These are phyloP conservation scores for Sarcophaga peregrina DNA, from an alignment of 1,140 invertebrate species.

Conservation along the genomic window DNA sequence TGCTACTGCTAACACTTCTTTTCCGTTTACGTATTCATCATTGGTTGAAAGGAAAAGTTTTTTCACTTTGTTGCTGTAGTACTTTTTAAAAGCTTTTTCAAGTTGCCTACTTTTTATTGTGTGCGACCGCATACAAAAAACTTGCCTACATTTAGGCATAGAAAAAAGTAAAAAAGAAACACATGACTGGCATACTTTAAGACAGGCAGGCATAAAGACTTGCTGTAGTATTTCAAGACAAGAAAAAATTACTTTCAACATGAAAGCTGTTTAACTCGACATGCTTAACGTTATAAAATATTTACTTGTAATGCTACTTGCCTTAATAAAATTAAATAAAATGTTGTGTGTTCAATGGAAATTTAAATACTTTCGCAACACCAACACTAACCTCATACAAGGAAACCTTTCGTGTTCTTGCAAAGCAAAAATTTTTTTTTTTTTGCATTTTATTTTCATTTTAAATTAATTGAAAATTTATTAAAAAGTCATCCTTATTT, in stretches of 20 bases:
- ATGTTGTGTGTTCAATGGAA: too few relatives aligned
- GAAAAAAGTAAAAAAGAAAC: neutral
- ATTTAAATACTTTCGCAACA: too few relatives aligned
- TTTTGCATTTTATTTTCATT: neutral
- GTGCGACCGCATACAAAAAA: too few relatives aligned
- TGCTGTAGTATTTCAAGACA: too few relatives aligned
- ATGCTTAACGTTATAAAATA: neutral
- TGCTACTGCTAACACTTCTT: too few relatives aligned
- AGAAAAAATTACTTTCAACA: neutral
- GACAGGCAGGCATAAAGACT: neutral
- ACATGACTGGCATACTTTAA: conserved; percentile 19
- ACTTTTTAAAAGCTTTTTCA: conserved; percentile 23
- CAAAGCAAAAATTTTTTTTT: too few relatives aligned
- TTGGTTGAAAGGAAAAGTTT: too few relatives aligned
- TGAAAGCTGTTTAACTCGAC: neutral
- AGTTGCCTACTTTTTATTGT: conserved; percentile 1
- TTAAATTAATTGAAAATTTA: conserved; percentile 9
- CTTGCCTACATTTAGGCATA: too few relatives aligned
- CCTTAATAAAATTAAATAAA: too few relatives aligned
- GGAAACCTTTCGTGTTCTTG: neutral
- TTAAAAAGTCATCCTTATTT: neutral
- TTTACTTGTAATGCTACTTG: neutral
- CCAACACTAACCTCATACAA: too few relatives aligned
- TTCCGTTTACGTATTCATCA: too few relatives aligned
- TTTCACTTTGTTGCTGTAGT: neutral